Evolutionary conservation across 2,888 invertebrate species (phyloP), one percentile per base, ranked within the genome.

Genomic region (Exocentrus adspersus): DNA sequence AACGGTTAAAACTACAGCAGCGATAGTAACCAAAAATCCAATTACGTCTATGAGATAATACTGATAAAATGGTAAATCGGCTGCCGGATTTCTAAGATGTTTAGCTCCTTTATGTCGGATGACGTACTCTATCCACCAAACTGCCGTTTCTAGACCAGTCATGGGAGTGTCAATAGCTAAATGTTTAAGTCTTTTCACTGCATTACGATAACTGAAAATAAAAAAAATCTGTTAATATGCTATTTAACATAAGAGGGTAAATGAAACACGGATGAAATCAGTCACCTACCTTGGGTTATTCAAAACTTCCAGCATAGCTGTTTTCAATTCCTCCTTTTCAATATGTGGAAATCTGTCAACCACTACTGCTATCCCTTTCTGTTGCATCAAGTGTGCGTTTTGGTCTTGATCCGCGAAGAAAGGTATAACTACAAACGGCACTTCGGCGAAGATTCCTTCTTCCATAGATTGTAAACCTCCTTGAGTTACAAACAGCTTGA

Each of bases 51-150:
- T 45, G 41, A 74, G 43, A 21, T 68, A 52, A 53, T 72, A 75
- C 28, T 75, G 67, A 32, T 73, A 71, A 9, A 66, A 42, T 2
- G 74, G 72, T 5, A 73, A 19, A 28, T 69, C 56, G 10, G 62
- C 19, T 56, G 32, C 14, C 62, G 67, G 42, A 48, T 64, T 53
- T 56, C 65, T 68, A 5, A 75, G 64, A 54, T 73, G 70, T 28
- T 56, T 60, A 0, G 74, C 69, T n/a, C 72, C 75, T 50, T 68
- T 69, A 24, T 73, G 51, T 45, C 73, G 60, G 5, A 76, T 59
- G 0, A 75, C 68, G 56, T 74, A 76, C 62, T 76, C 75, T 12
- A 64, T 70, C 72, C 74, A 73, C 72, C 74, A 73, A 4, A 74
- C 53, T 9, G 74, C 72, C 41, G 67, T 62, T 12, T 72, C 71